Percentiles rank a stretch among this genome's conserved stretches.
Evolutionary conservation across 2,797 vertebrate species (phyloP).

Genomic region (Carapus acus): DNA sequence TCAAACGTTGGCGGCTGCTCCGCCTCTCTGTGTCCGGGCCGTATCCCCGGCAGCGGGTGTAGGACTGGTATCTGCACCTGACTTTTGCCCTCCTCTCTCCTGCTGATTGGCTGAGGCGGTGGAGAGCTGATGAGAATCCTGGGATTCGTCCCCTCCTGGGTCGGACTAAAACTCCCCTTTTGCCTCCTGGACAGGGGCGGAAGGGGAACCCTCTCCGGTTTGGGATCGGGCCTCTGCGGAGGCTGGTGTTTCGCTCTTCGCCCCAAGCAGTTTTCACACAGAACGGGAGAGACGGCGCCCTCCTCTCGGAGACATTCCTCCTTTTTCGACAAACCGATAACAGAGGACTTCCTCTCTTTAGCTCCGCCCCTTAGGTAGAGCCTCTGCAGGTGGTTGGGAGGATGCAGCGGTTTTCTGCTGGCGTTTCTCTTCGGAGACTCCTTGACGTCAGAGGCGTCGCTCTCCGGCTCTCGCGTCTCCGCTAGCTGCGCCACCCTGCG

Average conservation of each 20-base stretch:
- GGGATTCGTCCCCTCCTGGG: slow-evolving; percentile 33
- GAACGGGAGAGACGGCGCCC: slow-evolving; percentile 24
- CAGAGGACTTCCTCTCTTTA: slow-evolving; percentile 37
- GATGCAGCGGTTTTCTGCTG: slow-evolving; percentile 42
- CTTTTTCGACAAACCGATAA: slow-evolving; percentile 45
- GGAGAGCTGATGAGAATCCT: slow-evolving; percentile 16
- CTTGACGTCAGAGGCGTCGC: slow-evolving; percentile 16
- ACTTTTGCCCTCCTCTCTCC: slow-evolving; percentile 33
- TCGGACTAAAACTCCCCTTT: slow-evolving; percentile 30
- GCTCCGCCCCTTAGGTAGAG: slow-evolving; percentile 47
- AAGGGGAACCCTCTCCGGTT: slow-evolving; percentile 57
- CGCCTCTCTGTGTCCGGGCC: slow-evolving; percentile 8
- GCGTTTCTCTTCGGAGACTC: slow-evolving; percentile 42
- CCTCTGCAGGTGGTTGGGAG: slow-evolving; percentile 68
- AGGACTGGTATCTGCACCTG: slow-evolving; percentile 15
- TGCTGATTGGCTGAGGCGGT: slow-evolving; percentile 24
- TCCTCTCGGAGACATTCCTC: slow-evolving; percentile 55
- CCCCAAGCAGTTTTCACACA: slow-evolving; percentile 67
- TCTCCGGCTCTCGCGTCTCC: slow-evolving; percentile 20
- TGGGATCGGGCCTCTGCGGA: slow-evolving; percentile 41
- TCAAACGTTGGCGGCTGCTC: slow-evolving; percentile 26
- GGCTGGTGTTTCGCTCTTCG: slow-evolving; percentile 53
- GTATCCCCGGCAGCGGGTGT: slow-evolving; percentile 30
- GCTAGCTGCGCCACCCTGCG: not conserved
- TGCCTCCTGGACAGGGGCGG: slow-evolving; percentile 63